Conservation (phyloP, 2,113 vertebrate genomes). For the Chaetorhynchus papuensis region DNA sequence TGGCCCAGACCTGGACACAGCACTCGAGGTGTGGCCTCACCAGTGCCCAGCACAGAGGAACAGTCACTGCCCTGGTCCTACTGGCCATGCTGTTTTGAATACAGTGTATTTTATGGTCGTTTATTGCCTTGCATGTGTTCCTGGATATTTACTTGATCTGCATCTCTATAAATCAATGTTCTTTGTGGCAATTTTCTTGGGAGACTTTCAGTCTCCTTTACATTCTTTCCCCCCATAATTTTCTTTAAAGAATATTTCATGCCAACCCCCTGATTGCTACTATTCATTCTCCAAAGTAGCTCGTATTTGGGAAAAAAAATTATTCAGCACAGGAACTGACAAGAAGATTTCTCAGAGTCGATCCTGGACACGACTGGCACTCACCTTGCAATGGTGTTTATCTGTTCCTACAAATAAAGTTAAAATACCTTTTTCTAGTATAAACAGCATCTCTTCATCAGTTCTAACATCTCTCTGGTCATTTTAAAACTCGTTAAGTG, state of each 20-base stretch:
- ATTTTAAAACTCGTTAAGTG: not conserved
- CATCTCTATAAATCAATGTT: not conserved
- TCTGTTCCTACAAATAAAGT: not conserved
- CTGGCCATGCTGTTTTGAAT: not conserved
- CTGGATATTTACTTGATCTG: not conserved
- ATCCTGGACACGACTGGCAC: not conserved
- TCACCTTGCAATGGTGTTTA: not conserved
- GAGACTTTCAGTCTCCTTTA: not conserved
- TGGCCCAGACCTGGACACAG: not conserved
- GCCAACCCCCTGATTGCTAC: not conserved
- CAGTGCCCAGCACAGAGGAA: not conserved
- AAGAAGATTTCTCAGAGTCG: not conserved
- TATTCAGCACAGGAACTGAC: rapidly evolving
- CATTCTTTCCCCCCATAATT: rapidly evolving
- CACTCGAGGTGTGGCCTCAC: not conserved
- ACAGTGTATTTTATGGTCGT: not conserved
- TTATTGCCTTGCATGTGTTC: not conserved
- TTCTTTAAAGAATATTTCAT: not conserved
- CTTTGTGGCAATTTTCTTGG: not conserved
- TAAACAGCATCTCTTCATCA: not conserved
- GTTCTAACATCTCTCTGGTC: not conserved
- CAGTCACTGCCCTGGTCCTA: not conserved
- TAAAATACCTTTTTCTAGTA: not conserved
- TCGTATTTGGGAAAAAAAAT: not conserved
- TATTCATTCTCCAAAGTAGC: not conserved